Evolutionary conservation across 2,113 vertebrate species (phyloP).

Genomic region (Gallinago media): DNA sequence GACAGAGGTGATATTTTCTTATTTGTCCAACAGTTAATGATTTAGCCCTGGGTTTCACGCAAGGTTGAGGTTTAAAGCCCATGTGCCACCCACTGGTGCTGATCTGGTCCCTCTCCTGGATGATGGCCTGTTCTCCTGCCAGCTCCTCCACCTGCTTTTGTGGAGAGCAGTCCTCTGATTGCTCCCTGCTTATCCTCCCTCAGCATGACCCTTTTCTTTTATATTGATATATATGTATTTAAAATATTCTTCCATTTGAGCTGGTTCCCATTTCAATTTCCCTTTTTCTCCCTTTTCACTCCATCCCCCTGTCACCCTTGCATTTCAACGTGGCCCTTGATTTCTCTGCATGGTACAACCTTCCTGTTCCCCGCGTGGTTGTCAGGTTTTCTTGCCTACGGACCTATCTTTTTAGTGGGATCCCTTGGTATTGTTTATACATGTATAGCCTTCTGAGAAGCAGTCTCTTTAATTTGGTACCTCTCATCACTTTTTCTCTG

Average conservation of each 20-base stretch:
- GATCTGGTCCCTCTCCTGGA: not conserved
- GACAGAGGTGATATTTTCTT: not conserved
- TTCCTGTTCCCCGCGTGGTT: not conserved
- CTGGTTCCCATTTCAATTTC: not conserved
- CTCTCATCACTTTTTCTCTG: not conserved
- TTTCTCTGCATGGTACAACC: not conserved
- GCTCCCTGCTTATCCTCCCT: not conserved
- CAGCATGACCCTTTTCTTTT: not conserved
- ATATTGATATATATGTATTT: not conserved
- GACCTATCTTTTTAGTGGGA: not conserved
- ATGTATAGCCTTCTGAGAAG: not conserved
- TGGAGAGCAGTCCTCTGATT: conserved; percentile 6
- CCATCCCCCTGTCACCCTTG: not conserved
- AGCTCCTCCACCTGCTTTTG: not conserved
- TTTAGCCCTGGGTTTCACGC: not conserved
- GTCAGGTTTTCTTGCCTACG: not conserved
- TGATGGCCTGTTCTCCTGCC: not conserved
- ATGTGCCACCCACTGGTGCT: not conserved
- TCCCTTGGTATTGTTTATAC: not conserved
- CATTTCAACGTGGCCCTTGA: not conserved
- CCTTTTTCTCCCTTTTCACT: not conserved
- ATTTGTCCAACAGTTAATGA: not conserved
- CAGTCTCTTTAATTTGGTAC: not conserved
- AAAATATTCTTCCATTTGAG: not conserved
- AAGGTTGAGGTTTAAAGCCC: not conserved